Conservation (phyloP, 2,888 invertebrate genomes). For the Apamea crenata region DNA sequence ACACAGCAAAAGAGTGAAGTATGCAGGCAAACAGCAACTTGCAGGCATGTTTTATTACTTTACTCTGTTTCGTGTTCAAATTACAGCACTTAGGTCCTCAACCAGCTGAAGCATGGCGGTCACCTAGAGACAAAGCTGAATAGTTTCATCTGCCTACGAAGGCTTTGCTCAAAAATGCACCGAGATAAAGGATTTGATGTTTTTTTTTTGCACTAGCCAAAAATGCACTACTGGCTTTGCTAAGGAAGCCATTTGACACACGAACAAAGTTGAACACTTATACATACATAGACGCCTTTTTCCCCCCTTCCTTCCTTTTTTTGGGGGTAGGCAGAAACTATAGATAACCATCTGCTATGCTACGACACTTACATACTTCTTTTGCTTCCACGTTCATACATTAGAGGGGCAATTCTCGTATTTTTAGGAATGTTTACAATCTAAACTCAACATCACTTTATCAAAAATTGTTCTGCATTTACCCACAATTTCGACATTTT, state of each 20-base stretch:
- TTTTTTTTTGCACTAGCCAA: conserved; percentile 2
- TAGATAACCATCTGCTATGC: background rate
- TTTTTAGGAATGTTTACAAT: background rate
- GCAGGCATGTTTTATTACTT: conserved; percentile 44
- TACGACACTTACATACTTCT: background rate
- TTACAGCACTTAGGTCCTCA: conserved; percentile 8
- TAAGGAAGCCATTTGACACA: background rate
- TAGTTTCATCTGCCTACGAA: conserved; percentile 9
- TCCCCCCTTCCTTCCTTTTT: too few relatives aligned
- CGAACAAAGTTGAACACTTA: background rate
- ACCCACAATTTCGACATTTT: background rate
- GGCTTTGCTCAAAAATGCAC: background rate
- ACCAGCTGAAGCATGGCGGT: conserved; percentile 37
- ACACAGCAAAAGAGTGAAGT: conserved; percentile 51
- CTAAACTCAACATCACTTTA: background rate
- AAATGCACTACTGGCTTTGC: conserved; percentile 16
- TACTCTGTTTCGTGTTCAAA: background rate
- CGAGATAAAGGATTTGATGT: background rate
- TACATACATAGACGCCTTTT: conserved; percentile 11
- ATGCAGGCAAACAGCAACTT: conserved; percentile 27
- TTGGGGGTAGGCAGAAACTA: background rate
- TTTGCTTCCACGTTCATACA: conserved; percentile 16
- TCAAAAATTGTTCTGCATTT: background rate
- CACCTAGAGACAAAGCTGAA: conserved; percentile 22
- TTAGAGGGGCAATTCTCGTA: background rate